These are phyloP conservation scores for Listronotus bonariensis DNA, from an alignment of 1,140 invertebrate species.

Conservation along the genomic window DNA sequence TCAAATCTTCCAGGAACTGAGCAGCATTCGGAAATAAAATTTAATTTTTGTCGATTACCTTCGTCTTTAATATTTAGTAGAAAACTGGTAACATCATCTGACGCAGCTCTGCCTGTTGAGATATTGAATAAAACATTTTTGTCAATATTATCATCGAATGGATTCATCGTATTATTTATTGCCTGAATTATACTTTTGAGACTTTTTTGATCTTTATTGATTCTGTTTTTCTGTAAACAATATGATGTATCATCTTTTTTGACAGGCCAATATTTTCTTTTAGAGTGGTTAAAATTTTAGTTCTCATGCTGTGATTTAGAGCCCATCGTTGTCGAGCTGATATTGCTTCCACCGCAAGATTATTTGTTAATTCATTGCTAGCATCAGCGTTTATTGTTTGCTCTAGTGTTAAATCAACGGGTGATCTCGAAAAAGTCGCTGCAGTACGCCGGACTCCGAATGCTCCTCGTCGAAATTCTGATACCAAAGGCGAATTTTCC, in stretches of 20 bases:
- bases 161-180: too few species aligned
- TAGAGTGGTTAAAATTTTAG: too few species aligned
- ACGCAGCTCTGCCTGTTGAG: too few species aligned
- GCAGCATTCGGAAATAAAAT: conserved; percentile 38
- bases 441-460: conserved; percentile 37
- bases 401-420: conserved; percentile 41
- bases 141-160: too few species aligned
- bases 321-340: conserved; percentile 47
- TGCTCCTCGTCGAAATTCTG: conserved; percentile 34
- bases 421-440: conserved; percentile 21
- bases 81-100: too few species aligned
- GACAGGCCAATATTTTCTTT: too few species aligned
- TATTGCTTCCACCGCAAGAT: conserved; percentile 44
- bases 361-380: conserved; percentile 44
- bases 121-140: too few species aligned
- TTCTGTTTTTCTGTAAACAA: too few species aligned
- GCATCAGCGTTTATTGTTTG: conserved; percentile 45
- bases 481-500: conserved; percentile 33
- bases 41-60: not conserved
- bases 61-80: too few species aligned
- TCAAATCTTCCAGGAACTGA: conserved; percentile 39
- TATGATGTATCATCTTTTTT: too few species aligned
- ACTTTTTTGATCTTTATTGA: too few species aligned
- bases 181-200: too few species aligned
- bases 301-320: conserved; percentile 41